phyloP scores from a whole-genome alignment of 2,888 invertebrate genomes.

The Yponomeuta plumbellus region DNA sequence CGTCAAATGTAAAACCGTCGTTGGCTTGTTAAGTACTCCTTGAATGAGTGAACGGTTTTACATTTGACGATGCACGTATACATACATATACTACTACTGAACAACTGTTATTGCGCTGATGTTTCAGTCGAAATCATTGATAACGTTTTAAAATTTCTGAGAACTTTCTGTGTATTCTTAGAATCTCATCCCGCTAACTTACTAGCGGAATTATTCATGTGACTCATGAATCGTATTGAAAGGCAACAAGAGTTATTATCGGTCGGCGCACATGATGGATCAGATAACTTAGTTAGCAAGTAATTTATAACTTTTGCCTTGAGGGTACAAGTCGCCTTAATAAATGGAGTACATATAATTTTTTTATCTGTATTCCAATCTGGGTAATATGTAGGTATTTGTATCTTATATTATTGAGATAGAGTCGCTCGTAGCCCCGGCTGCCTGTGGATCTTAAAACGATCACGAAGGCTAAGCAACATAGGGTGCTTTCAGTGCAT shows the following conservation, averaged over 20 bases:
- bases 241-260: neutral
- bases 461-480: no score
- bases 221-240: neutral
- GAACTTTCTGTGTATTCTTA: neutral
- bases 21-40: no score
- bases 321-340: neutral
- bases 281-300: constrained; percentile 6
- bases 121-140: no score
- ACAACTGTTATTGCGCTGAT: no score
- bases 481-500: no score
- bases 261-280: neutral
- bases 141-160: neutral
- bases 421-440: no score
- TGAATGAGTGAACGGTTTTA: no score
- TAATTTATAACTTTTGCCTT: constrained; percentile 10
- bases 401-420: neutral
- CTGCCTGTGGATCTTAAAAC: no score
- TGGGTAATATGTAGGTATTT: neutral
- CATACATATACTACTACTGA: no score
- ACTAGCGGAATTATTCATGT: neutral
- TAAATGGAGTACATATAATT: neutral
- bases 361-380: neutral
- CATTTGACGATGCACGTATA: no score
- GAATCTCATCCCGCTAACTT: neutral
- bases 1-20: no score